Evolutionary conservation across 1,140 invertebrate genomes (phyloP).

Genomic region (Tetragnatha versicolor): DNA sequence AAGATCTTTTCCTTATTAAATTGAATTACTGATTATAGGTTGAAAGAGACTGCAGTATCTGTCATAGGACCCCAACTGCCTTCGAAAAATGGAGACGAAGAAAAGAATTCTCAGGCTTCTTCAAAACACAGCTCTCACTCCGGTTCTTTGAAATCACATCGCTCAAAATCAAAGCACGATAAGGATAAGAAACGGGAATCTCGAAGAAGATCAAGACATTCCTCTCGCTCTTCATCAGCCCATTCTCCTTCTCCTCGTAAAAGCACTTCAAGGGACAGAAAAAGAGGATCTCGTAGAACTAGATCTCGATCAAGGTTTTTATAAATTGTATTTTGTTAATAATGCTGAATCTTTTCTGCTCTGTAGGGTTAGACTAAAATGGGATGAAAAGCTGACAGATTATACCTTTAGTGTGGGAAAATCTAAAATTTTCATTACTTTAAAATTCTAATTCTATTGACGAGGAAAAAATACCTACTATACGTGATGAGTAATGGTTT

Average conservation of each 20-base stretch:
- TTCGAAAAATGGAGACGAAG: constrained; percentile 28
- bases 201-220: constrained; percentile 1
- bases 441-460: too few species aligned
- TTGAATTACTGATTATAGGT: not conserved
- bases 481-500: too few species aligned
- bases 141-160: constrained; percentile 24
- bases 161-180: constrained; percentile 1
- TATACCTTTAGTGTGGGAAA: too few species aligned
- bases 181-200: not conserved
- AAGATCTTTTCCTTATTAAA: not conserved
- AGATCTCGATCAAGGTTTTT: constrained; percentile 36
- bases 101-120: not conserved
- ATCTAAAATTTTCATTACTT: too few species aligned
- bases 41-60: constrained; percentile 12
- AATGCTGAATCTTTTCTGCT: not conserved
- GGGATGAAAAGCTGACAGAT: too few species aligned
- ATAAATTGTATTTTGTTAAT: not conserved
- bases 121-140: constrained; percentile 35
- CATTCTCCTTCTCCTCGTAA: constrained; percentile 16
- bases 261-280: not conserved
- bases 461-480: too few species aligned
- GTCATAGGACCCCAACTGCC: constrained; percentile 40
- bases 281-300: not conserved
- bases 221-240: constrained; percentile 11
- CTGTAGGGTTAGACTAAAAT: too few species aligned